These are phyloP conservation scores for Tenodera sinensis DNA, from an alignment of 2,888 invertebrate genomes.

Conservation along the genomic window DNA sequence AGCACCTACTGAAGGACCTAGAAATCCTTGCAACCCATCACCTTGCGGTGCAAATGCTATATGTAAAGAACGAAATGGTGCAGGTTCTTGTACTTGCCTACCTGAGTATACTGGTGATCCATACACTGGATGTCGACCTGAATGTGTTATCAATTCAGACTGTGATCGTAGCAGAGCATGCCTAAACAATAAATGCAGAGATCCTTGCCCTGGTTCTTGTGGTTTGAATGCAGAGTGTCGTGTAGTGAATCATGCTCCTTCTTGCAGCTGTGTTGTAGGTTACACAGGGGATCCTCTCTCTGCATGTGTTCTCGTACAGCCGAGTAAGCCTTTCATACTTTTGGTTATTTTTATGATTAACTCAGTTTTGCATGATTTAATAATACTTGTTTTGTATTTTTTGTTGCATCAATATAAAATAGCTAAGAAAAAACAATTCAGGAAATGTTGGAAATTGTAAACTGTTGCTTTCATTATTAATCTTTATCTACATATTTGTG, in stretches of 20 bases:
- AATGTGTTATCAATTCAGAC: conserved; percentile 41
- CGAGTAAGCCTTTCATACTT: conserved; percentile 26
- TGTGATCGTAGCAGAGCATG: conserved; percentile 40
- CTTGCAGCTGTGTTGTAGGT: conserved; percentile 32
- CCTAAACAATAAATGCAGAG: conserved; percentile 38
- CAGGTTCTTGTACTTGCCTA: conserved; percentile 39
- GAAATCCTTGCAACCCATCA: conserved; percentile 68
- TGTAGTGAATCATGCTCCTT: conserved; percentile 41
- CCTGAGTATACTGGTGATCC: conserved; percentile 41
- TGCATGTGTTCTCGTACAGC: conserved; percentile 36
- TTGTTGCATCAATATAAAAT: too few species aligned
- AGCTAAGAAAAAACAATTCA: too few species aligned
- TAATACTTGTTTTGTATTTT: background rate
- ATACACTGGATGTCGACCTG: conserved; percentile 40
- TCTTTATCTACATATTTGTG: too few species aligned
- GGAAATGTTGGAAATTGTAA: too few species aligned
- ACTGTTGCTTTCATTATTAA: too few species aligned
- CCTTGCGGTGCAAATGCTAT: conserved; percentile 68
- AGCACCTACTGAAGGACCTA: conserved; percentile 59
- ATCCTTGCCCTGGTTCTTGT: conserved; percentile 40
- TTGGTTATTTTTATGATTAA: conserved; percentile 5
- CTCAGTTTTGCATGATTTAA: background rate
- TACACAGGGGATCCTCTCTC: conserved; percentile 38
- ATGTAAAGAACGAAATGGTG: conserved; percentile 39
- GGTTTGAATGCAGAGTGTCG: conserved; percentile 41